Evolutionary conservation across 2,797 vertebrate genomes (phyloP).

Genomic region (Pempheris klunzingeri): DNA sequence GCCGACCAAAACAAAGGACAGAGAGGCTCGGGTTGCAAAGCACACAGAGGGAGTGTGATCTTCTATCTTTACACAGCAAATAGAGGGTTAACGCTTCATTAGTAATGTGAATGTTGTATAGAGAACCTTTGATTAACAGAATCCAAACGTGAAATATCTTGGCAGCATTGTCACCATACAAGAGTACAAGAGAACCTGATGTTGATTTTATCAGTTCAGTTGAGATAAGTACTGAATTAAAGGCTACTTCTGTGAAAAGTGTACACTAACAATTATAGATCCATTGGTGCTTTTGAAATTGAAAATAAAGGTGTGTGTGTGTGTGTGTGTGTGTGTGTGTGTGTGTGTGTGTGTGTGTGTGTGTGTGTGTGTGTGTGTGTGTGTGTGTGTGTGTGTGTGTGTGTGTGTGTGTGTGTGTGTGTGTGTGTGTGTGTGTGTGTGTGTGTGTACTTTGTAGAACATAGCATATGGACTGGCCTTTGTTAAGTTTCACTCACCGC

Average conservation of each 20-base stretch:
- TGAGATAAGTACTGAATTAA: not conserved
- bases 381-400: constrained; percentile 30
- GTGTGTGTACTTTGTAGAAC: constrained; percentile 77
- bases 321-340: constrained; percentile 30
- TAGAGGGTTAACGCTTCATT: no score
- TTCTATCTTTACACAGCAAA: no score
- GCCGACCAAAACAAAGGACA: no score
- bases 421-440: constrained; percentile 33
- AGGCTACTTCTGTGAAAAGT: not conserved
- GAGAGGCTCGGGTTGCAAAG: no score
- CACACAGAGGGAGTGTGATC: no score
- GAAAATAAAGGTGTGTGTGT: constrained; percentile 40
- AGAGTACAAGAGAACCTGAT: not conserved
- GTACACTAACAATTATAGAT: not conserved
- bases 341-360: constrained; percentile 34
- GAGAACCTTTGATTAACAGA: not conserved
- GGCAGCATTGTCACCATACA: not conserved
- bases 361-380: constrained; percentile 39
- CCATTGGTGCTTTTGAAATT: not conserved
- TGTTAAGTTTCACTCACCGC: constrained; percentile 91
- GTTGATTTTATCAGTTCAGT: not conserved
- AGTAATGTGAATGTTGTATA: no score
- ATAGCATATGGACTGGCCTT: constrained; percentile 91
- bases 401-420: constrained; percentile 34
- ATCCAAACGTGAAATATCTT: constrained; percentile 2